phyloP scores from a whole-genome alignment of 2,888 invertebrate genomes.

The Conistra vaccinii region DNA sequence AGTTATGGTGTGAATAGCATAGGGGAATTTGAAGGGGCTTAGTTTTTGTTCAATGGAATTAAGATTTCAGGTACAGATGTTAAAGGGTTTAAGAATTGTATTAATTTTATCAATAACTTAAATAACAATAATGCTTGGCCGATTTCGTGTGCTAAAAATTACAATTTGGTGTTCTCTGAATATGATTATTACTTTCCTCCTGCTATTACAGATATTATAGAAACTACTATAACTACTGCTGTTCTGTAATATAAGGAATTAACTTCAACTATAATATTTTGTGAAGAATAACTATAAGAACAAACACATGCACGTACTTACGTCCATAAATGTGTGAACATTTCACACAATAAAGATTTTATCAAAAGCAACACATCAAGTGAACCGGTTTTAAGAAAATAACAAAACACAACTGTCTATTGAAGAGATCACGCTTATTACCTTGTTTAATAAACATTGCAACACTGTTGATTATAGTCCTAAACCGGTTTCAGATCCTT shows the following conservation, averaged over 20 bases:
- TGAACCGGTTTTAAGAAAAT: slow-evolving; percentile 70
- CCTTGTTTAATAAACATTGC: slow-evolving; percentile 90
- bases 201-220: not conserved
- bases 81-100: slow-evolving; percentile 38
- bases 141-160: not conserved
- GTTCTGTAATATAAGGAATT: not conserved
- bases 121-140: not conserved
- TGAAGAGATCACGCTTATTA: slow-evolving; percentile 83
- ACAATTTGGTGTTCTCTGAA: not conserved
- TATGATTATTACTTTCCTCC: not conserved
- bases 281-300: not conserved
- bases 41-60: slow-evolving; percentile 64
- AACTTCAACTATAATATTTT: not conserved
- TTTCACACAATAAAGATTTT: slow-evolving; percentile 65
- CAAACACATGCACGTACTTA: slow-evolving; percentile 4
- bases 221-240: too few species aligned
- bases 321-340: slow-evolving; percentile 25
- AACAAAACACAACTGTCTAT: slow-evolving; percentile 70
- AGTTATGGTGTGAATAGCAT: slow-evolving; percentile 85
- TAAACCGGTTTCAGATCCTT: slow-evolving; percentile 80
- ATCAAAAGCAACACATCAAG: slow-evolving; percentile 65
- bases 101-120: slow-evolving; percentile 9
- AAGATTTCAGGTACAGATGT: slow-evolving; percentile 65
- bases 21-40: slow-evolving; percentile 73
- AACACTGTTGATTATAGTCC: slow-evolving; percentile 86